Conservation (phyloP, 2,113 vertebrate genomes). For the Gallinago media region DNA sequence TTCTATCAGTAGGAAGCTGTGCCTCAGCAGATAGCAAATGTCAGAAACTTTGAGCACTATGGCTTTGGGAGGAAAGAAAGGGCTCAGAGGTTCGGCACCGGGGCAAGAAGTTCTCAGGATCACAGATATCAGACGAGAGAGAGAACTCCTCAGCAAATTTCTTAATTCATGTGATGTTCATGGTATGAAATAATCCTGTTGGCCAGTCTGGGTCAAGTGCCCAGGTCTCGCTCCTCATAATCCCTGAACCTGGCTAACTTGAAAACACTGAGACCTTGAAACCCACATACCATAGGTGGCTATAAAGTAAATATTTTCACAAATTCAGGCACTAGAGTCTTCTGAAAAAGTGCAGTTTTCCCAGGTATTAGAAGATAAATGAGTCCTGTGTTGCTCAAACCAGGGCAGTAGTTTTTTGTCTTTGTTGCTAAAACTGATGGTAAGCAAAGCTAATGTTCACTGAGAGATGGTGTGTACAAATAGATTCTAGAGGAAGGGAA, state of each 20-base stretch:
- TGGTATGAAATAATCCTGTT: background rate
- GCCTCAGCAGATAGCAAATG: background rate
- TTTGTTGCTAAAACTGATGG: background rate
- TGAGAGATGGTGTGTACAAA: background rate
- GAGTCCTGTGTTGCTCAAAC: background rate
- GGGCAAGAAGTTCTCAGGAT: background rate
- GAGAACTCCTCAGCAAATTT: background rate
- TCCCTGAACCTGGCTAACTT: background rate
- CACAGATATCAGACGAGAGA: background rate
- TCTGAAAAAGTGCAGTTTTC: background rate
- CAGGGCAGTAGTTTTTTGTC: background rate
- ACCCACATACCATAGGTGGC: background rate
- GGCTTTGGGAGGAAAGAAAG: background rate
- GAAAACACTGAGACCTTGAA: background rate
- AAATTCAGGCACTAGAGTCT: background rate
- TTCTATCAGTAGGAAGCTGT: background rate
- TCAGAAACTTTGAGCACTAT: background rate
- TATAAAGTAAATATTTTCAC: background rate
- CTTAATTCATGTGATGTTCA: background rate
- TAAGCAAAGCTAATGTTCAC: background rate
- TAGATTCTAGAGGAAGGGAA: background rate
- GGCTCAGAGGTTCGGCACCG: background rate
- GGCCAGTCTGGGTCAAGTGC: background rate
- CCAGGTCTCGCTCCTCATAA: background rate
- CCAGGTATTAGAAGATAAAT: background rate